Base-by-base conservation (phyloP, 2,797 vertebrate species). In the Melanotaenia nigrans region DNA sequence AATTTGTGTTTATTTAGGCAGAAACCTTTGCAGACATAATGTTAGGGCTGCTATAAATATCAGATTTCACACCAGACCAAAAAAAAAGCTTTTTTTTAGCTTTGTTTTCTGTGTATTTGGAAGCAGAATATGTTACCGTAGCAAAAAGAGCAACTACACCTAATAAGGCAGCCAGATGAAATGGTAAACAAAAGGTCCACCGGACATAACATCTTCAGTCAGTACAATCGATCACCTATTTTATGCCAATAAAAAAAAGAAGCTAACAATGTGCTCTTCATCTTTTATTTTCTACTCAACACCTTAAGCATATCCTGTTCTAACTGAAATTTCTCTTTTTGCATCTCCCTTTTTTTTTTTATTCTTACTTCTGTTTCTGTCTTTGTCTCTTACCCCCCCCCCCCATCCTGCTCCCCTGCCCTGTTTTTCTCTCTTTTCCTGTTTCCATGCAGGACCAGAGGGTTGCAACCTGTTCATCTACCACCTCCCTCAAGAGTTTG, bases 401-500 rank as follows among this genome's bases (percentile, higher is more conserved):
- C 66, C 40, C 5, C 14, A 16, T 51, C 32, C 57, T 6, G 36
- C 25, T 36, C 81, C 79, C 59, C 63, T 74, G 51, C 85, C 47
- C 47, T 24, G 56, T 36, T 22, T 36, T 35, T 82, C 32, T 77
- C 25, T 78, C 25, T 77, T 61, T 70, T 54, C 61, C 64, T 69
- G 87, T 91, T 51, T 56, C 83, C 76, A 65, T 90, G 80, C 95
- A 98, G 97, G 97, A 95, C 97, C 97, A 79, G 97, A 99, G 90
- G 97, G 97, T 92, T 99, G 97, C 95, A 98, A 99, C 96, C 97
- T 99, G 96, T 99, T 99, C 96, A 98, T 98, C 96, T 98, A 98
- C 96, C 97, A 99, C 96, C 97, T 99, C 95, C 97, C 97, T 95
- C 97, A 99, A 96, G 97, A 98, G 96, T 97, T 99, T 97, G 97